A percentile compares a stretch with the other conserved stretches of the same genome.
These are phyloP conservation scores for Charadrius vociferus DNA, from an alignment of 2,113 vertebrate genomes.

Conservation along the genomic window DNA sequence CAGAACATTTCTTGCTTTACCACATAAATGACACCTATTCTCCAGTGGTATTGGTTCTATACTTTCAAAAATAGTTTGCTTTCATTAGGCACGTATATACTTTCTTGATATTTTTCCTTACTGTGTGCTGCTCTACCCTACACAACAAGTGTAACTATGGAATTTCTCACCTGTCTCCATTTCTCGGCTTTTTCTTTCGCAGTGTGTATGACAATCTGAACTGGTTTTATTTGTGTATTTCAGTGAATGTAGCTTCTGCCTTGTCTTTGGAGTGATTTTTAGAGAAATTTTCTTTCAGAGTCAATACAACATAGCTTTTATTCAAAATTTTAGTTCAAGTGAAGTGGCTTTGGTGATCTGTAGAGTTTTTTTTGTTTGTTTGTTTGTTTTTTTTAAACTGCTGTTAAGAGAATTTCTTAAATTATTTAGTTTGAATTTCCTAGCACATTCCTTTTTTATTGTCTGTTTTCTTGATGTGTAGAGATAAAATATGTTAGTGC, in stretches of 20 bases:
- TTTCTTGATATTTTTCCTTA: not conserved
- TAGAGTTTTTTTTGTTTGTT: too few relatives aligned
- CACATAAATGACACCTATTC: not conserved
- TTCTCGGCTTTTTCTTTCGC: not conserved
- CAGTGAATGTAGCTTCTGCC: not conserved
- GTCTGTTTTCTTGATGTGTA: not conserved
- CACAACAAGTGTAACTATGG: not conserved
- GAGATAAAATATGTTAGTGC: not conserved
- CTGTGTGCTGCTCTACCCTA: not conserved
- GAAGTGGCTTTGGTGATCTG: not conserved
- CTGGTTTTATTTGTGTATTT: not conserved
- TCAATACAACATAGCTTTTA: not conserved
- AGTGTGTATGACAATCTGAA: not conserved
- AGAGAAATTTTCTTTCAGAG: not conserved
- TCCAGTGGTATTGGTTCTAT: not conserved
- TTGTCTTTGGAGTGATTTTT: not conserved
- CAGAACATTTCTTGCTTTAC: not conserved
- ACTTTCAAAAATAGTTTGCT: not conserved
- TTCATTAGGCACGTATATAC: not conserved
- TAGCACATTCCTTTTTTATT: not conserved
- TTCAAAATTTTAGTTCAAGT: not conserved
- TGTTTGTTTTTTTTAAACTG: not conserved
- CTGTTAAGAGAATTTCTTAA: not conserved
- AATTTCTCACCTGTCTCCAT: not conserved
- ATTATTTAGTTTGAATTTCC: not conserved